A percentile compares a stretch with the other conserved stretches of the same genome.
These are phyloP conservation scores for Nemotelus nigrinus DNA, from an alignment of 2,888 invertebrate species.

Conservation along the genomic window DNA sequence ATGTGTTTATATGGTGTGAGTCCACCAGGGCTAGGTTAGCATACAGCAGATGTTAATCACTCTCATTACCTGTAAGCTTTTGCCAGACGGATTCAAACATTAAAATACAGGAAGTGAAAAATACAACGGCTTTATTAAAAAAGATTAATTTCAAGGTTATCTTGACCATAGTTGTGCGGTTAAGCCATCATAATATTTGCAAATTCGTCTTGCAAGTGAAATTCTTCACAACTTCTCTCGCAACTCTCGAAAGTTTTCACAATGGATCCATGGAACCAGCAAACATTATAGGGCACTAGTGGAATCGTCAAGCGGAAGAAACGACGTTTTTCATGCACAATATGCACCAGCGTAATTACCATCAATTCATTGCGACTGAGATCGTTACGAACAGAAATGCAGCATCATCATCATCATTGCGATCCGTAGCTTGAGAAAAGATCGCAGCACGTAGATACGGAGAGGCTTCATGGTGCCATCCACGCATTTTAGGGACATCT, in stretches of 20 bases:
- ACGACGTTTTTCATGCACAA: slow-evolving; percentile 39
- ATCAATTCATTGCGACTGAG: slow-evolving; percentile 40
- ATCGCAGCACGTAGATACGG: slow-evolving; percentile 27
- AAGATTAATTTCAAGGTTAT: not conserved
- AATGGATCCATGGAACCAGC: not conserved
- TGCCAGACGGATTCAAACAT: too few species aligned
- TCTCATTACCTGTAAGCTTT: not conserved
- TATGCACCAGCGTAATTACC: slow-evolving; percentile 38
- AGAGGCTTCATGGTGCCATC: slow-evolving; percentile 4
- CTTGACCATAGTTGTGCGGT: not conserved
- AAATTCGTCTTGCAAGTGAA: not conserved
- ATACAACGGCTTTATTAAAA: too few species aligned
- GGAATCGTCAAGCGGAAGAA: slow-evolving; percentile 42
- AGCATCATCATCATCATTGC: slow-evolving; percentile 10
- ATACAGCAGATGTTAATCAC: not conserved
- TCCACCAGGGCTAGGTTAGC: not conserved
- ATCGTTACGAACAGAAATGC: slow-evolving; percentile 12
- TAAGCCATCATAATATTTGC: not conserved
- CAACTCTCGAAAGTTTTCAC: not conserved
- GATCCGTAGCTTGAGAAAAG: slow-evolving; percentile 32
- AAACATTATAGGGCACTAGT: slow-evolving; percentile 17
- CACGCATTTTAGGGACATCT: slow-evolving; percentile 31
- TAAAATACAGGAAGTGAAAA: too few species aligned
- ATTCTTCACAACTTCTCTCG: not conserved
- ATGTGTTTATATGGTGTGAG: not conserved